Conservation (phyloP, 2,113 vertebrate species). For the Bubo bubo region DNA sequence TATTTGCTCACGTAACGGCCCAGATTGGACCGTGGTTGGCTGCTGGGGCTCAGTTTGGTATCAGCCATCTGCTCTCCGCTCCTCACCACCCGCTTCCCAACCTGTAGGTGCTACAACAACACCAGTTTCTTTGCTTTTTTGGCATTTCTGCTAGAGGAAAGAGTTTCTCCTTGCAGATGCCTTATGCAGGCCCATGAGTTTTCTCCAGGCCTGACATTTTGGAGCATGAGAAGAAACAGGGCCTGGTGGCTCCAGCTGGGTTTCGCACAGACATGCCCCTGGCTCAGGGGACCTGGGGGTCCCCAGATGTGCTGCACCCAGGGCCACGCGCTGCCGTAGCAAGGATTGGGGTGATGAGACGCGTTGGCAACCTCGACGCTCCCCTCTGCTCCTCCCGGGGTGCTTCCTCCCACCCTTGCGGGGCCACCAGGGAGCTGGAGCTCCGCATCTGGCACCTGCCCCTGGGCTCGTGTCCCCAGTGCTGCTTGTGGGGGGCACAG, state of each 20-base stretch:
- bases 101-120: accelerated
- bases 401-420: not conserved
- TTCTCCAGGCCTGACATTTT: not conserved
- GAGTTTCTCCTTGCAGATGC: not conserved
- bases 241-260: not conserved
- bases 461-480: accelerated
- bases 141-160: not conserved
- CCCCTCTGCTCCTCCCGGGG: not conserved
- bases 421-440: accelerated
- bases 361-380: accelerated
- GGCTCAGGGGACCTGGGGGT: not conserved
- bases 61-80: not conserved
- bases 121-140: accelerated
- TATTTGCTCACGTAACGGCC: not conserved
- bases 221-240: accelerated
- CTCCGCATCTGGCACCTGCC: accelerated
- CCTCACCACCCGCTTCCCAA: not conserved
- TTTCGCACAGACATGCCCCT: not conserved
- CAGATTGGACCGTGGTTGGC: not conserved
- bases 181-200: not conserved
- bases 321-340: accelerated
- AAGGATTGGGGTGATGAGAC: accelerated
- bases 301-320: accelerated
- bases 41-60: not conserved
- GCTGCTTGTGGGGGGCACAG: accelerated